Evolutionary conservation across 1,140 invertebrate genomes (phyloP), one percentile per base, ranked within the genome.

Genomic region (Paraescarpia echinospica): DNA sequence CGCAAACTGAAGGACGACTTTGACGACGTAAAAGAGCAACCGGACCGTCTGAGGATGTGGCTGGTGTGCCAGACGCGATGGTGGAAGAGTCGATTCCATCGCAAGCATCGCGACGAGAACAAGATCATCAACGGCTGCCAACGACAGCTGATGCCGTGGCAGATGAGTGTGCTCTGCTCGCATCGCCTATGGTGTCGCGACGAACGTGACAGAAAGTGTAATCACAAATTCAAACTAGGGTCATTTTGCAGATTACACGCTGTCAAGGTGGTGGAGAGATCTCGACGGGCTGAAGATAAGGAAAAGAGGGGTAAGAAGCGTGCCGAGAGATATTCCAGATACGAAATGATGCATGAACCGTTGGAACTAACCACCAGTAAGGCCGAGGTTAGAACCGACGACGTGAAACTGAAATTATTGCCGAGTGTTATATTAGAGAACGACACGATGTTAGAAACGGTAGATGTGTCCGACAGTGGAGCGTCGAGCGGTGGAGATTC

Each of bases 71-170:
- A 93, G 92, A 33, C 59, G 41, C 90, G 90, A 33, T 93, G 92
- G 92, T 93, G 92, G 92, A 91, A 91, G 34, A 91, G 90, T n/a
- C 90, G 92, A 2, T 33, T 93, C 34, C 90, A 93, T 12, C 89
- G 92, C 31, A 93, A 93, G 88, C 90, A 93, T 41, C 27, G 90
- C 33, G 91, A 89, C 59, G 92, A 93, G 59, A 89, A 93, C 77
- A 33, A 35, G 35, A 33, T 93, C 0, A 33, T 92, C 33, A 92
- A 92, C n/a, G 92, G 92, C 34, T 93, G 92, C 90, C 90, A 91
- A 22, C 35, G 48, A 33, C 90, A 93, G 41, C 51, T 93, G n/a
- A 91, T 93, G 92, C 90, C 51, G 14, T 93, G 92, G 92, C 92
- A 93, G 88, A 90, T 93, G 14, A 35, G 91, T 27, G 92, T 88